These are phyloP conservation scores for Heliconius ismenius DNA, from an alignment of 2,888 invertebrate species.

Conservation along the genomic window DNA sequence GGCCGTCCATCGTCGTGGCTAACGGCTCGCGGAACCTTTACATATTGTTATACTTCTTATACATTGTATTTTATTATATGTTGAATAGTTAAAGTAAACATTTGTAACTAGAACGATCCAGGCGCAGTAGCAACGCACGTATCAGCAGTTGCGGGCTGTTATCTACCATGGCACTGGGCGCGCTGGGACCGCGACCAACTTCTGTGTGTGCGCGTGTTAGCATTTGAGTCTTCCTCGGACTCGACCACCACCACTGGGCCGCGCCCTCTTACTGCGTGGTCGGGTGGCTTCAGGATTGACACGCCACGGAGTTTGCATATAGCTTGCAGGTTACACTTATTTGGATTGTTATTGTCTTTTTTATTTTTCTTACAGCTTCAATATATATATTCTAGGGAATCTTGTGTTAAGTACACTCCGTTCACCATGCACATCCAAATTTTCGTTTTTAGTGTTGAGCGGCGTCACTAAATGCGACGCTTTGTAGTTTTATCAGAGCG, in stretches of 20 bases:
- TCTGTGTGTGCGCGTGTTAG: conserved; percentile 91
- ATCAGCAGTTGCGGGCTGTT: conserved; percentile 92
- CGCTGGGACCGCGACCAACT: conserved; percentile 93
- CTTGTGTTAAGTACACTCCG: too few relatives aligned
- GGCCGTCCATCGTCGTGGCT: too few relatives aligned
- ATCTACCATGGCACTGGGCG: conserved; percentile 98
- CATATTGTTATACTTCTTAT: too few relatives aligned
- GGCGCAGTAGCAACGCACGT: conserved; percentile 87
- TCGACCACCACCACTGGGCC: conserved; percentile 61
- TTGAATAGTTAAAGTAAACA: background rate
- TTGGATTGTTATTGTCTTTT: background rate
- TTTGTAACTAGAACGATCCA: conserved; percentile 81
- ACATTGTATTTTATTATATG: too few relatives aligned
- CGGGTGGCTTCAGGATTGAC: conserved; percentile 94
- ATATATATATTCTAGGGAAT: too few relatives aligned
- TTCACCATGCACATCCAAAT: too few relatives aligned
- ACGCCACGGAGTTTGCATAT: conserved; percentile 92
- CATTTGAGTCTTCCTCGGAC: conserved; percentile 48
- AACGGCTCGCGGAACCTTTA: too few relatives aligned
- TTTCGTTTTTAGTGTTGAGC: too few relatives aligned
- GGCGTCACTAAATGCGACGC: too few relatives aligned
- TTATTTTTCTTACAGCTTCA: too few relatives aligned
- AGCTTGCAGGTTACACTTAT: conserved; percentile 86
- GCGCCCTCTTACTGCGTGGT: conserved; percentile 88
- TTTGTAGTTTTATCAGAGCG: too few relatives aligned